Percentiles rank a stretch among this genome's conserved stretches.
Evolutionary conservation across 35 echinoderm and acorn worm genomes (phyloP).

Genomic region (Apostichopus parvimensis): DNA sequence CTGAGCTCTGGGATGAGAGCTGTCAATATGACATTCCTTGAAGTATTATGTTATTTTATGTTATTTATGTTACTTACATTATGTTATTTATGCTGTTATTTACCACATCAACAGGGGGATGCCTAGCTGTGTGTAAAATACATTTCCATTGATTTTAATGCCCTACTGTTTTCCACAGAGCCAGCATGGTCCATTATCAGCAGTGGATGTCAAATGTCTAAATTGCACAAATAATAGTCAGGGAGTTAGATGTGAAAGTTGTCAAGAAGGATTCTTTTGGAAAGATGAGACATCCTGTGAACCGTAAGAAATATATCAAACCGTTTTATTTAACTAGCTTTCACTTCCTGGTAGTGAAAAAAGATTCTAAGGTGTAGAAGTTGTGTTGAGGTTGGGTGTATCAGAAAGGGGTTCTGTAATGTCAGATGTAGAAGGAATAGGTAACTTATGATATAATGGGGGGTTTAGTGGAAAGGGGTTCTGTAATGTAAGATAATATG

Average conservation of each 20-base stretch:
- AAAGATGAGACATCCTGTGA: constrained; percentile 35
- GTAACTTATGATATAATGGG: too few relatives aligned
- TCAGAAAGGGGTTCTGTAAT: too few relatives aligned
- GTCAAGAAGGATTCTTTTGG: constrained; percentile 81
- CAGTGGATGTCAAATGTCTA: constrained; percentile 59
- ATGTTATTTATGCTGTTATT: background rate
- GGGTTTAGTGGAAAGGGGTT: too few relatives aligned
- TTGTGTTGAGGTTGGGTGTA: too few relatives aligned
- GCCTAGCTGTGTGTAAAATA: background rate
- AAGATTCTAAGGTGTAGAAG: too few relatives aligned
- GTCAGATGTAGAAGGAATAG: too few relatives aligned
- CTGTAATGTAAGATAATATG: too few relatives aligned
- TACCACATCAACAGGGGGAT: background rate
- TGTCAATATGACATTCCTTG: too few relatives aligned
- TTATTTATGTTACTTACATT: background rate
- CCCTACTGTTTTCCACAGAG: background rate
- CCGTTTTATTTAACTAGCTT: background rate
- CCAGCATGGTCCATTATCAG: constrained; percentile 40
- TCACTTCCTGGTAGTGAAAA: too few relatives aligned
- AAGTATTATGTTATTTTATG: too few relatives aligned
- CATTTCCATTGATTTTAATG: background rate
- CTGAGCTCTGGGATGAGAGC: too few relatives aligned
- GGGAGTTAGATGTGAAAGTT: constrained; percentile 71
- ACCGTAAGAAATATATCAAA: constrained; percentile 41
- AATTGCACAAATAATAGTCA: constrained; percentile 81